These are phyloP conservation scores for Myrmecophaga tridactyla DNA, from an alignment of 2,113 vertebrate genomes.

Conservation along the genomic window DNA sequence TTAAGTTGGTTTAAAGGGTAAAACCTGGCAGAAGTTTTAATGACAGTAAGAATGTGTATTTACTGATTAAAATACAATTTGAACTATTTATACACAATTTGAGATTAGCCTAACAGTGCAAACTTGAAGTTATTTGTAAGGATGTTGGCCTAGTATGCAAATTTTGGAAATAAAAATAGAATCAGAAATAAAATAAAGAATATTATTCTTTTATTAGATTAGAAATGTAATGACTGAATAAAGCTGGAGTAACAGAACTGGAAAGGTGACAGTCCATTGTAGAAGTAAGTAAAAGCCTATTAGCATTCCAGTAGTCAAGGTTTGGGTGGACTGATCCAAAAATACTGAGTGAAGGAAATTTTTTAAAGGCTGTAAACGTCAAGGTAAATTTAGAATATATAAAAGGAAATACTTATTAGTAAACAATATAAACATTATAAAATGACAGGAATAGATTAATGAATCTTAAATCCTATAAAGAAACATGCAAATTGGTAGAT, in stretches of 20 bases:
- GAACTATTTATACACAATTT: constrained; percentile 28
- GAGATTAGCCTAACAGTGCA: not conserved
- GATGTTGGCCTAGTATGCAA: not conserved
- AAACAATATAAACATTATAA: not conserved
- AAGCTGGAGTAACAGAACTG: not conserved
- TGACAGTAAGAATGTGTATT: not conserved
- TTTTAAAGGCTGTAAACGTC: not conserved
- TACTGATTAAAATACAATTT: not conserved
- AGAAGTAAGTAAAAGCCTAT: not conserved
- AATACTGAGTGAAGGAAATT: not conserved
- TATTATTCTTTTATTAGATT: not conserved
- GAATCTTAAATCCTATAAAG: not conserved
- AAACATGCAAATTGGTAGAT: not conserved
- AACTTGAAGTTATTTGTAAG: constrained; percentile 10
- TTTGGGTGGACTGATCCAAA: not conserved
- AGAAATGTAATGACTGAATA: not conserved
- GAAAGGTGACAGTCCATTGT: not conserved
- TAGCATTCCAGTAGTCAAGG: not conserved
- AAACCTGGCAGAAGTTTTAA: not conserved
- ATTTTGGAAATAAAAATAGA: not conserved
- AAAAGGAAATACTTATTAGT: not conserved
- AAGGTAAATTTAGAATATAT: constrained; percentile 23
- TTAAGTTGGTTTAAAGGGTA: not conserved
- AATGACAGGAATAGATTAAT: not conserved
- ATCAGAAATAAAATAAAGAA: not conserved